Percentiles rank a stretch among this genome's conserved stretches.
phyloP scores from a whole-genome alignment of 2,797 vertebrate species.

The Ctenosaura bakeri region DNA sequence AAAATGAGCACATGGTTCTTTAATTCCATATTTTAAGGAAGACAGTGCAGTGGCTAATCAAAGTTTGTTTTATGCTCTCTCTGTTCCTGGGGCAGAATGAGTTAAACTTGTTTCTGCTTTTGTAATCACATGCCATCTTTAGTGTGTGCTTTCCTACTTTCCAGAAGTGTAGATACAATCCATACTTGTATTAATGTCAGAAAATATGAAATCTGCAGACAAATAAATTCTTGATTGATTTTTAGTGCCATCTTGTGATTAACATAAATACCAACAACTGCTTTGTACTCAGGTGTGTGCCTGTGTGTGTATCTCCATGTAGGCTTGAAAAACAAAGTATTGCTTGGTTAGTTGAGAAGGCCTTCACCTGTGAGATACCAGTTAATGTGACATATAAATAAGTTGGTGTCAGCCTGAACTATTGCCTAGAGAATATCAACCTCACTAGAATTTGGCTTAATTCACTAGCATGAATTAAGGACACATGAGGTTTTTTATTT shows the following conservation, averaged over 20 bases:
- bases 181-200: not conserved
- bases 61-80: not conserved
- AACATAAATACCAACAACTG: conserved; percentile 53
- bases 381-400: not conserved
- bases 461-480: conserved; percentile 9
- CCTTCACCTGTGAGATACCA: not conserved
- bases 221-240: conserved; percentile 62
- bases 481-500: not conserved
- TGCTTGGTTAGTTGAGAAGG: not conserved
- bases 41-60: not conserved
- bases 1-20: not conserved
- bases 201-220: not conserved
- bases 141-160: not conserved
- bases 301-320: too few species aligned
- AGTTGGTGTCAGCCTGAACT: conserved; percentile 15
- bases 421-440: not conserved
- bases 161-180: not conserved
- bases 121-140: not conserved
- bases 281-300: not conserved
- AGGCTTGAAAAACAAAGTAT: not conserved
- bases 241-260: conserved; percentile 77
- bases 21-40: not conserved
- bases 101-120: not conserved
- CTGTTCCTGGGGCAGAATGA: not conserved
- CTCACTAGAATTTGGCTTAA: conserved; percentile 25